These are phyloP conservation scores for Phrynosoma blainvillii DNA, from an alignment of 2,113 vertebrate species.

Conservation along the genomic window DNA sequence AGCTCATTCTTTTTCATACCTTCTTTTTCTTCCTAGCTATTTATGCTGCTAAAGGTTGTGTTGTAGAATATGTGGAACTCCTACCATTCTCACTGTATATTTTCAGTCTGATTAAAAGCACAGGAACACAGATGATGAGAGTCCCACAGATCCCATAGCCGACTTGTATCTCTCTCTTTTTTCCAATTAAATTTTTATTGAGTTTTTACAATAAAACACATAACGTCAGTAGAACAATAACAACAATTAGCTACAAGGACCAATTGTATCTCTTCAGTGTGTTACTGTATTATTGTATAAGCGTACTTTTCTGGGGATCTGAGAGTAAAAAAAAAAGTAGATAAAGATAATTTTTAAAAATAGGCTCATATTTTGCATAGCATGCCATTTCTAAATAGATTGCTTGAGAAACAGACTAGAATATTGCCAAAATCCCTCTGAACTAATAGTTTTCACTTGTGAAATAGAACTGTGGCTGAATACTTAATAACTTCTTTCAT, in stretches of 20 bases:
- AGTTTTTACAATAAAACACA: too few relatives aligned
- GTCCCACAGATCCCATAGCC: conserved; percentile 57
- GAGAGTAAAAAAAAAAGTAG: conserved; percentile 8
- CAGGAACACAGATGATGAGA: conserved; percentile 21
- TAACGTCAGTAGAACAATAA: too few relatives aligned
- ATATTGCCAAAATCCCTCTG: conserved; percentile 24
- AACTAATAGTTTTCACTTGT: conserved; percentile 29
- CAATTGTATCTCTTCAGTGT: conserved; percentile 54
- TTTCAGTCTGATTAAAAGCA: conserved; percentile 62
- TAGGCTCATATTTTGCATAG: conserved; percentile 42
- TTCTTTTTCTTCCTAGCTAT: conserved; percentile 59
- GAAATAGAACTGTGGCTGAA: conserved; percentile 12
- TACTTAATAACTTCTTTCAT: conserved; percentile 59
- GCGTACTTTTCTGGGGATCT: conserved; percentile 53
- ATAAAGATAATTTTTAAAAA: conserved; percentile 60
- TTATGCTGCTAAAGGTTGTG: conserved; percentile 40
- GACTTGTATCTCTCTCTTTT: conserved; percentile 49
- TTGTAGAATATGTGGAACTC: conserved; percentile 47
- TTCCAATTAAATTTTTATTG: too few relatives aligned
- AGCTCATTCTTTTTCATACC: conserved; percentile 56
- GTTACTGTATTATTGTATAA: conserved; percentile 34
- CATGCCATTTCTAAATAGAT: conserved; percentile 59
- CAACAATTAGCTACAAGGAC: background rate
- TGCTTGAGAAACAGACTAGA: background rate
- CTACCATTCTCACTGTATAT: conserved; percentile 50